These are phyloP conservation scores for Aphidius colemani DNA, from an alignment of 2,888 invertebrate species.

Conservation along the genomic window DNA sequence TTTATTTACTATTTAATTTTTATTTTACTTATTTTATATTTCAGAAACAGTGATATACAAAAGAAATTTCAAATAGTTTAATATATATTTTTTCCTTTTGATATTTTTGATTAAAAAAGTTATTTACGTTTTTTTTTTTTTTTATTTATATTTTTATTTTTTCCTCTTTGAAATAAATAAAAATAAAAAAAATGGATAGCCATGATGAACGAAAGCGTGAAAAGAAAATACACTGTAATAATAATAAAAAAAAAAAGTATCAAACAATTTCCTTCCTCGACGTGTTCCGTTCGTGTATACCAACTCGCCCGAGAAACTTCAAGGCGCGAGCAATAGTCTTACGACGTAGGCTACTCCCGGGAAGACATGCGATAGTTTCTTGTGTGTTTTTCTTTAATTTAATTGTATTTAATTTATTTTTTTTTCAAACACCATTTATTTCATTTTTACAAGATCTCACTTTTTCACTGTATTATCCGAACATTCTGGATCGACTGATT, in stretches of 20 bases:
- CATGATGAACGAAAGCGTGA: neutral
- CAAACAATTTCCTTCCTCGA: constrained; percentile 24
- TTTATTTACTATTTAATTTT: too few species aligned
- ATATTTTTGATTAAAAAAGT: neutral
- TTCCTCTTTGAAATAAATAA: too few species aligned
- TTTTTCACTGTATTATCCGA: neutral
- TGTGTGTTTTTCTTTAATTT: constrained; percentile 34
- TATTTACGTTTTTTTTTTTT: constrained; percentile 1
- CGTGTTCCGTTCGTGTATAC: constrained; percentile 22
- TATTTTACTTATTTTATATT: too few species aligned
- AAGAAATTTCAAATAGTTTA: too few species aligned
- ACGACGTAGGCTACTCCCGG: constrained; percentile 43
- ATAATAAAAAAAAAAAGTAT: neutral
- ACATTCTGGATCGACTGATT: constrained; percentile 17
- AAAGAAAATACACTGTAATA: neutral
- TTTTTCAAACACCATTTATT: constrained; percentile 7
- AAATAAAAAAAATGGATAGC: neutral
- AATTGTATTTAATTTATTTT: constrained; percentile 25
- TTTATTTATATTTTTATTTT: neutral
- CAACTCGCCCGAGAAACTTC: constrained; percentile 32
- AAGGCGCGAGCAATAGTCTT: constrained; percentile 40
- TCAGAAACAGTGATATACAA: too few species aligned
- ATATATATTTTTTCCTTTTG: too few species aligned
- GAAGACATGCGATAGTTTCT: constrained; percentile 50
- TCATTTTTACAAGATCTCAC: neutral